phyloP scores from a whole-genome alignment of 2,888 invertebrate genomes.

The Hedychridium roseum region DNA sequence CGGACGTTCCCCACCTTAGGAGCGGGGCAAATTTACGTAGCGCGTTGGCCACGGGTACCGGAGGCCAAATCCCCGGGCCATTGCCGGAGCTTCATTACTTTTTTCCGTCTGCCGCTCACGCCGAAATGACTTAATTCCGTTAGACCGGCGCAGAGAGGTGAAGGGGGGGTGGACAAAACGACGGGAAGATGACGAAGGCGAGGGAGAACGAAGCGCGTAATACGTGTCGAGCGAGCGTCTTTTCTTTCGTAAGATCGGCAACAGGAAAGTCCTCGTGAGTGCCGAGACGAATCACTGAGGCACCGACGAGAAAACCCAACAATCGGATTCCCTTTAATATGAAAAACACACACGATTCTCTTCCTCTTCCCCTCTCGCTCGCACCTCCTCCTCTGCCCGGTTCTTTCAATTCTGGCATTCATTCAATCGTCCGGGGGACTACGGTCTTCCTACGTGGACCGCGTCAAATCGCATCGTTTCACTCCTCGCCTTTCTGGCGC shows the following conservation, averaged over 20 bases:
- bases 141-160: conserved; percentile 14
- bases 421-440: not conserved
- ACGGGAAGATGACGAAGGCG: conserved; percentile 7
- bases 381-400: conserved; percentile 2
- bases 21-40: conserved; percentile 17
- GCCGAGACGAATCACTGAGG: conserved; percentile 42
- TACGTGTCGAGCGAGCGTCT: conserved; percentile 19
- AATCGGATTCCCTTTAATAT: conserved; percentile 42
- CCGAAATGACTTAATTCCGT: conserved; percentile 42
- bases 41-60: conserved; percentile 27
- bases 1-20: no score
- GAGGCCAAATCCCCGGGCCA: conserved; percentile 14
- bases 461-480: no score
- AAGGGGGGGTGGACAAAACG: conserved; percentile 3
- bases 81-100: conserved; percentile 43
- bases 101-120: conserved; percentile 34
- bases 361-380: not conserved
- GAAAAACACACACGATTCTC: conserved; percentile 38
- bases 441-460: no score
- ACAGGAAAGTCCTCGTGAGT: conserved; percentile 30
- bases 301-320: conserved; percentile 41
- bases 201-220: conserved; percentile 18
- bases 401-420: no score
- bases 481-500: no score
- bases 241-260: conserved; percentile 19